Percentiles rank a stretch among this genome's conserved stretches.
Evolutionary conservation across 1,140 invertebrate species (phyloP).

Genomic region (Dreissena polymorpha): DNA sequence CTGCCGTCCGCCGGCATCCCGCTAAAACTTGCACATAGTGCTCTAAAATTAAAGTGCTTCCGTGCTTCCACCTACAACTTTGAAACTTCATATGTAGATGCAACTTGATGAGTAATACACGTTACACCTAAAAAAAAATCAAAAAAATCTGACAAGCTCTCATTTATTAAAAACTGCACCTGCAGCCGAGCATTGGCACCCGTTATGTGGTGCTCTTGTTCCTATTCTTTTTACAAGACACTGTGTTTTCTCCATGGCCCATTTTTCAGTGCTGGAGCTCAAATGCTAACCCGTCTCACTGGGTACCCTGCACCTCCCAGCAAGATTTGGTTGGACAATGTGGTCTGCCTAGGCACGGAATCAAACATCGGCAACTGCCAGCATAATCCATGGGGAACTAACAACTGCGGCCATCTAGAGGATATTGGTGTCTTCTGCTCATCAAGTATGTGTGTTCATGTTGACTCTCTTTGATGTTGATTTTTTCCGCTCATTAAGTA

Average conservation of each 20-base stretch:
- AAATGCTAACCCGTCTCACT: constrained; percentile 15
- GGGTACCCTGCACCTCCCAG: constrained; percentile 28
- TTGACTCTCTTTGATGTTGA: background rate
- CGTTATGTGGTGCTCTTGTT: too few species aligned
- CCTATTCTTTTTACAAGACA: too few species aligned
- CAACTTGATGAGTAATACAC: too few species aligned
- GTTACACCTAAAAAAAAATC: too few species aligned
- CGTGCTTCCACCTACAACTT: too few species aligned
- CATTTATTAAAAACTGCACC: too few species aligned
- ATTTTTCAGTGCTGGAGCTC: constrained; percentile 53
- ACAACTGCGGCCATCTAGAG: constrained; percentile 87
- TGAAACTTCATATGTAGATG: too few species aligned
- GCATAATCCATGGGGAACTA: constrained; percentile 85
- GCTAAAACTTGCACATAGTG: too few species aligned
- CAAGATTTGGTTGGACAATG: constrained; percentile 88
- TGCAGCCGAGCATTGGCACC: too few species aligned
- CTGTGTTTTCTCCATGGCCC: background rate
- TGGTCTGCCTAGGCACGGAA: constrained; percentile 87
- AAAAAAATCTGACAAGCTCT: too few species aligned
- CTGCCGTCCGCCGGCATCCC: too few species aligned
- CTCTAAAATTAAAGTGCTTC: too few species aligned
- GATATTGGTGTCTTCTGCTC: constrained; percentile 86
- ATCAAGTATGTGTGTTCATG: background rate
- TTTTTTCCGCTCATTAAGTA: background rate
- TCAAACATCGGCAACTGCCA: constrained; percentile 83